These are phyloP conservation scores for Lasioglossum figueresi DNA, from an alignment of 2,888 invertebrate genomes.

Conservation along the genomic window DNA sequence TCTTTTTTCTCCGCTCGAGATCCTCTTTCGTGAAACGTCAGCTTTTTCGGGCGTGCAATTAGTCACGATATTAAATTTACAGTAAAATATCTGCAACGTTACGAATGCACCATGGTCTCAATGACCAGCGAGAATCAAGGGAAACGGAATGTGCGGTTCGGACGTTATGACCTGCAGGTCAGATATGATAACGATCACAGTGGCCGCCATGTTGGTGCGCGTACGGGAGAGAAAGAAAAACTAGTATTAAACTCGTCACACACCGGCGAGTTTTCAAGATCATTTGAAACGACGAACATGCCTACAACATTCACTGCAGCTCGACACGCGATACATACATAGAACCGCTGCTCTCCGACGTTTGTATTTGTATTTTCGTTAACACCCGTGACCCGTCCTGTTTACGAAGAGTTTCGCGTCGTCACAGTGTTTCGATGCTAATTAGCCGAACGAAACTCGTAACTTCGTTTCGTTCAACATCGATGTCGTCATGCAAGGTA, in stretches of 20 bases:
- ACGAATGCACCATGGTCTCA: neutral
- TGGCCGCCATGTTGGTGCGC: neutral
- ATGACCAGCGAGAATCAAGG: neutral
- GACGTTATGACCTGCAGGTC: neutral
- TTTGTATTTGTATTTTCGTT: constrained; percentile 31
- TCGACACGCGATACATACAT: neutral
- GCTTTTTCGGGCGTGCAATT: neutral
- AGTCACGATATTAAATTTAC: neutral
- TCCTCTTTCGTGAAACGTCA: neutral
- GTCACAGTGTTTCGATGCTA: too few relatives aligned
- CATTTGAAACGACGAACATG: neutral
- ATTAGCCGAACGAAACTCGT: too few relatives aligned
- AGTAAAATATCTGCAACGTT: neutral
- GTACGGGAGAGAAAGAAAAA: neutral
- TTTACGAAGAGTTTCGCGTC: neutral
- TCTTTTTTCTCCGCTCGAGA: neutral
- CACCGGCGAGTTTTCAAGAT: constrained; percentile 39
- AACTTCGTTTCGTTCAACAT: too few relatives aligned
- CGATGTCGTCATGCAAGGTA: too few relatives aligned
- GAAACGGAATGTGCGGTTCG: neutral
- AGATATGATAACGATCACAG: neutral
- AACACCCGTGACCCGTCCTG: constrained; percentile 4
- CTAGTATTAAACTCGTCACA: neutral
- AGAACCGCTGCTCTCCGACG: neutral
- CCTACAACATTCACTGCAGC: neutral